Conservation (phyloP, 2,888 invertebrate species). For the Dysmachus trigonus region DNA sequence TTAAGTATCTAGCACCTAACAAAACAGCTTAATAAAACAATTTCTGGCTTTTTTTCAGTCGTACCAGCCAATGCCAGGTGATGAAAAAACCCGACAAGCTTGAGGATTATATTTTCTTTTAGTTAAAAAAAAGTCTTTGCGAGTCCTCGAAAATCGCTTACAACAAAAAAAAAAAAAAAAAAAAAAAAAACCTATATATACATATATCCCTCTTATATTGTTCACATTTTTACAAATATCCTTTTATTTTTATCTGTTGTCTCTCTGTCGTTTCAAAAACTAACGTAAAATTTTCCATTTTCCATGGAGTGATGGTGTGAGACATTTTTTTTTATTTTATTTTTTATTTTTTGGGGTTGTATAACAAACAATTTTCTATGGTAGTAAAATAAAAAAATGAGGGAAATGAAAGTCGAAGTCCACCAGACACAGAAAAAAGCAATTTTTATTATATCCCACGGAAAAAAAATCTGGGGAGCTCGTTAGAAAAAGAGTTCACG, state of each 20-base stretch:
- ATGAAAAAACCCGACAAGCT: no score
- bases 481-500: background rate
- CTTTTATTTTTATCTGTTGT: background rate
- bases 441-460: background rate
- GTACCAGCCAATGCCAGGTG: background rate
- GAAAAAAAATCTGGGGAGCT: background rate
- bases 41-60: background rate
- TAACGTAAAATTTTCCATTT: background rate
- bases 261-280: background rate
- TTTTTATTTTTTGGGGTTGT: background rate
- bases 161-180: no score
- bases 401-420: background rate
- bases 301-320: background rate
- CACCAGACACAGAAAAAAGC: background rate
- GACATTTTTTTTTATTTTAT: background rate
- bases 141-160: no score
- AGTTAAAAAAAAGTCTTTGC: background rate
- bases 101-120: no score
- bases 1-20: background rate
- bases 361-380: background rate
- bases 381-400: background rate
- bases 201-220: background rate
- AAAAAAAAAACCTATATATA: no score
- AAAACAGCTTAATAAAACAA: background rate
- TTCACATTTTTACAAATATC: background rate